Base-by-base conservation (phyloP, 1,140 invertebrate genomes). In the Heliconius hewitsoni region DNA sequence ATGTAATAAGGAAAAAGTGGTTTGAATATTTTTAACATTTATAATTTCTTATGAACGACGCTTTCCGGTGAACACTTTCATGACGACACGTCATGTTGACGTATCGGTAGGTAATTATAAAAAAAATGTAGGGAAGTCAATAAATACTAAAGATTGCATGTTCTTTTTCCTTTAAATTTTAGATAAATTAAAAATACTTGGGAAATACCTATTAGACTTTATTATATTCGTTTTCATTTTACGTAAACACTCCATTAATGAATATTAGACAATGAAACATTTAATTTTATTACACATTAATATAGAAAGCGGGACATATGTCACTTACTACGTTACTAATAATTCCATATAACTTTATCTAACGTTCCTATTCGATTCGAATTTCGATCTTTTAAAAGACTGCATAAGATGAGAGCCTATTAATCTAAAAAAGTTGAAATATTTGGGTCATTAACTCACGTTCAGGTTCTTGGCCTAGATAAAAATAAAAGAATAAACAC, bases 391-490 rank as follows among this genome's bases (percentile, higher is more conserved):
- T 66, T 11, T 30, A 66, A 30, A 66, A 27, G 60, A 16, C 27
- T 30, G 23, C 27, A 16, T 66, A 16, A 66, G 27, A 66, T 13
- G 60, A 9, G 60, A 27, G 16, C 60, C 60, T 11, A 42, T 72
- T 72, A 72, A 77, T 70, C 42, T 71, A 11, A 73, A 80, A 57
- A 27, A 80, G 66, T 57, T 30, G 37, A 72, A 81, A 71, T 77
- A 87, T 87, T 86, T 88, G 83, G 88, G 87, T 89, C 85, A 87
- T 84, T 86, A 84, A 89, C 87, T 87, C 85, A 85, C 84, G 84
- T 86, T 84, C 86, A 91, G 89, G 90, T 92, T 91, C 85, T 90
- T 90, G 90, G 83, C 85, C 90, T 82, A 89, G 84, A 84, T 86
- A 86, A 89, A 88, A 88, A 37, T 2, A 46, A 87, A 86, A 85